Conservation (phyloP, 2,888 invertebrate species). For the Agriopis marginaria region DNA sequence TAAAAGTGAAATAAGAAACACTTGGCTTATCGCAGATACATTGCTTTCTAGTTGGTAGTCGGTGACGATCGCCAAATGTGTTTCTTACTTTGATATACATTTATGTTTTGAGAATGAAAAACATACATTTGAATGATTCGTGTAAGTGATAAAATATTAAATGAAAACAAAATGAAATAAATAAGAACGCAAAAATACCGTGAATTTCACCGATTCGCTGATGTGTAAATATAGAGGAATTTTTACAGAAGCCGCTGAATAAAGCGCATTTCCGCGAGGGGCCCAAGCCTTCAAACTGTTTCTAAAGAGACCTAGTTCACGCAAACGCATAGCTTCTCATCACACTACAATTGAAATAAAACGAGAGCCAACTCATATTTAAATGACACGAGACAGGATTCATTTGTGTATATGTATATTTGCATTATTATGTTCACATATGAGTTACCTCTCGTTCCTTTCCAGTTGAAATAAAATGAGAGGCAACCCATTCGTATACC, state of each 20-base stretch:
- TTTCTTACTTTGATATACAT: constrained; percentile 7
- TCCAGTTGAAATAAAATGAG: too few relatives aligned
- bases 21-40: neutral
- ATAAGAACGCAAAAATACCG: constrained; percentile 43
- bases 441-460: too few relatives aligned
- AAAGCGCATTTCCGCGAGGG: neutral
- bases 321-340: too few relatives aligned
- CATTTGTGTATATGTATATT: too few relatives aligned
- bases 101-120: constrained; percentile 23
- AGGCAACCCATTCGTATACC: too few relatives aligned
- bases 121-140: constrained; percentile 38
- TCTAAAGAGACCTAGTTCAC: too few relatives aligned
- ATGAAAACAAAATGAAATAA: constrained; percentile 46
- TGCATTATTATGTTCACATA: too few relatives aligned
- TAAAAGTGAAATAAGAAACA: constrained; percentile 26
- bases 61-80: constrained; percentile 1
- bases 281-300: too few relatives aligned
- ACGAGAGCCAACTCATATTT: too few relatives aligned
- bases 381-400: too few relatives aligned
- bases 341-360: too few relatives aligned
- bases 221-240: neutral
- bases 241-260: neutral
- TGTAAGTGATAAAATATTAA: constrained; percentile 43
- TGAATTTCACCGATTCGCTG: constrained; percentile 40
- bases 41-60: neutral